Evolutionary conservation across 2,113 vertebrate species (phyloP), one percentile per base, ranked within the genome.

Genomic region (Oophaga pumilio): DNA sequence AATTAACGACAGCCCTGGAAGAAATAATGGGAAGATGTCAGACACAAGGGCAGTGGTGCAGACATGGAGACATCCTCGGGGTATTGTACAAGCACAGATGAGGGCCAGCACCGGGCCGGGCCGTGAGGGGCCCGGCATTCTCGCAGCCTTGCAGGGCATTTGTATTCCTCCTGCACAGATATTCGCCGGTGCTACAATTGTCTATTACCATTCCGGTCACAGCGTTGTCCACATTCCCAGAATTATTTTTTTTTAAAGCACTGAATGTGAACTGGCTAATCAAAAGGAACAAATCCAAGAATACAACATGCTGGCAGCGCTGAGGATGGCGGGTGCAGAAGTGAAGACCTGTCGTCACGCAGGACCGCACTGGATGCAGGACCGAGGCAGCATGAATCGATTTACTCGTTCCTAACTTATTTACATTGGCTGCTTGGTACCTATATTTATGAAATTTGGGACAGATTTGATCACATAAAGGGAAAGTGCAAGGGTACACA

Each of bases 201-300:
- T 74, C 71, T 73, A 28, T 74, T 50, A 50, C 71, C 71, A 74
- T 74, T 74, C 71, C 71, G 50, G 71, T 74, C 71, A 74, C 71
- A 74, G 71, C 71, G 43, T 43, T 22, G 71, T 50, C 71, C 71
- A 33, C 33, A 50, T 74, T 74, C 43, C 43, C 71, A 74, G 71
- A 74, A 10, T 4, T 43, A 0, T 49, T 10, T 73, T 43, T 50
- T 33, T 17, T 28, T 62, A 1, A 9, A n/a, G 9, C 22, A 24
- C 22, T 66, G 9, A 66, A 66, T 66, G 1, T 11, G 33, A 43
- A 2, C 33, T 43, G 33, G 33, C 33, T 43, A 43, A 43, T 4
- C 33, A 43, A 43, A 43, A 43, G 33, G 33, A 43, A 43, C 33
- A 4, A 43, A 43, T 4, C 33, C 33, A 43, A 43, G 3, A 43